phyloP scores from a whole-genome alignment of 1,140 invertebrate genomes.

The Zaprionus ghesquierei region DNA sequence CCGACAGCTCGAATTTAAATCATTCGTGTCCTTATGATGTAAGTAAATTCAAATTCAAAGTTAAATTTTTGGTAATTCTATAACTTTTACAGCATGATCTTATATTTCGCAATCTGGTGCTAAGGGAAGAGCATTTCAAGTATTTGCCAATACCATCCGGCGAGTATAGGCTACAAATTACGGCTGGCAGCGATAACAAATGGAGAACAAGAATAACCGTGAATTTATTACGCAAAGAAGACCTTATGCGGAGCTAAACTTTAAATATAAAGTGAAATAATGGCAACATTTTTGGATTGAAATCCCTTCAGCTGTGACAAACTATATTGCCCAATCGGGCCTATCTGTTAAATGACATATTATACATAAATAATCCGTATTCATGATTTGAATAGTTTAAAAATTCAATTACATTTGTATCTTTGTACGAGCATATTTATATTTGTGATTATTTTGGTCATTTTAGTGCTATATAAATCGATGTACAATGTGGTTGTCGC shows the following conservation, averaged over 20 bases:
- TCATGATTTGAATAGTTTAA: too few relatives aligned
- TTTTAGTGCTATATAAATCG: too few relatives aligned
- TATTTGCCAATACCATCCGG: conserved; percentile 12
- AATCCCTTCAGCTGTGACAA: background rate
- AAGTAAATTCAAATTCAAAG: background rate
- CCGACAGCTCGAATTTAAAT: background rate
- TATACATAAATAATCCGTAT: too few relatives aligned
- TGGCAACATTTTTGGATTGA: too few relatives aligned
- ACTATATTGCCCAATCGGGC: background rate
- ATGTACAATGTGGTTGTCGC: background rate
- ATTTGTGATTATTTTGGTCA: too few relatives aligned
- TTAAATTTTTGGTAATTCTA: background rate
- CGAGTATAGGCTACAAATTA: conserved; percentile 29
- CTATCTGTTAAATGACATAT: too few relatives aligned
- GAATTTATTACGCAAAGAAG: background rate
- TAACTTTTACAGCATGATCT: conserved; percentile 6
- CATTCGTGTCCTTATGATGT: conserved; percentile 12
- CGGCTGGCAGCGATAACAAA: conserved; percentile 21
- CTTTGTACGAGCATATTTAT: too few relatives aligned
- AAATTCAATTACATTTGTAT: too few relatives aligned
- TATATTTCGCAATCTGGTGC: background rate
- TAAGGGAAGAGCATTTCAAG: conserved; percentile 4
- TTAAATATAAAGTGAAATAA: too few relatives aligned
- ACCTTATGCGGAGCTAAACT: background rate
- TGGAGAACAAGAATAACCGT: conserved; percentile 29